Conservation (phyloP, 2,888 invertebrate genomes). For the Eupsilia transversa region DNA sequence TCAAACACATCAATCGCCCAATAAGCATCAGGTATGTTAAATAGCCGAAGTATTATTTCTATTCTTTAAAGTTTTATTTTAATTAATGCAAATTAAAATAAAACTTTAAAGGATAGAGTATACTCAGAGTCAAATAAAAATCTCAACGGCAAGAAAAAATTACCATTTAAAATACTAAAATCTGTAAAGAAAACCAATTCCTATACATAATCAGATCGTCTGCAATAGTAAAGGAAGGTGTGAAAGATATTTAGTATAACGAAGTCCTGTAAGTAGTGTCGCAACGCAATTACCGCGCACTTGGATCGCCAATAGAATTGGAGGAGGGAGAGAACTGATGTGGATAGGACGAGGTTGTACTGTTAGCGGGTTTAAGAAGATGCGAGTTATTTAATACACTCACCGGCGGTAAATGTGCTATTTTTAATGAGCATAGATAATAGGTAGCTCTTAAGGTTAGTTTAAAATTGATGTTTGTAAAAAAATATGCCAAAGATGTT, state of each 20-base stretch:
- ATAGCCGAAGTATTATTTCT: too few species aligned
- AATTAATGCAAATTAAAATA: too few species aligned
- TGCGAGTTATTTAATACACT: not conserved
- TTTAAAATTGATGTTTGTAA: too few species aligned
- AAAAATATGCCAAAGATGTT: too few species aligned
- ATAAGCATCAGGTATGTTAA: too few species aligned
- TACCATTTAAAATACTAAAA: not conserved
- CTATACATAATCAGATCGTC: conserved; percentile 7
- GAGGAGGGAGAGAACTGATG: conserved; percentile 63
- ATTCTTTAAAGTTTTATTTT: too few species aligned
- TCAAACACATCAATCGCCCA: too few species aligned
- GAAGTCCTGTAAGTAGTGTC: conserved; percentile 43
- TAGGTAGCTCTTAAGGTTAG: too few species aligned
- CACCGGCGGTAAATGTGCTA: not conserved
- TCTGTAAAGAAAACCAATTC: conserved; percentile 5
- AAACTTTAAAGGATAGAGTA: too few species aligned
- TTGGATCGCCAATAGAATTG: conserved; percentile 73
- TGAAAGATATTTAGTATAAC: conserved; percentile 48
- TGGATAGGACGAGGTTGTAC: conserved; percentile 21
- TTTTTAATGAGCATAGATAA: too few species aligned
- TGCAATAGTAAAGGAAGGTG: conserved; percentile 16
- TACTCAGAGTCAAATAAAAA: not conserved
- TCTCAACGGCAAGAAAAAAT: not conserved
- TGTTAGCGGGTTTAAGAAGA: conserved; percentile 33
- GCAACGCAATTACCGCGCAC: conserved; percentile 60